Percentiles rank a stretch among this genome's conserved stretches.
Conservation (phyloP, 2,888 invertebrate species). For the Cantharis rustica region DNA sequence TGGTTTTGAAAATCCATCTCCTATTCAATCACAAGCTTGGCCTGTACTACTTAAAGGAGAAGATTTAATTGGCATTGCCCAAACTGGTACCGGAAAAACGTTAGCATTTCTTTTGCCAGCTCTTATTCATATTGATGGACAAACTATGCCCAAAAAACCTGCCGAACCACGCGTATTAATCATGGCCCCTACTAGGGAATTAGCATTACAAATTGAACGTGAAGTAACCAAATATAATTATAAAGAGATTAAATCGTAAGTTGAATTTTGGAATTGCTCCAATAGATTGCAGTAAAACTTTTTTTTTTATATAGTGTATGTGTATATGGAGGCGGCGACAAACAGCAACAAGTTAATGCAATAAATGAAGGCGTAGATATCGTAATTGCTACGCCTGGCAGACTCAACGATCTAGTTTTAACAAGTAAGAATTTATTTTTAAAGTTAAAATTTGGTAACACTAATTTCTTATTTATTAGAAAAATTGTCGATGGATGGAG, state of each 20-base stretch:
- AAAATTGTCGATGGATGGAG: slow-evolving; percentile 73
- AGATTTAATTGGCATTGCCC: slow-evolving; percentile 96
- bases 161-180: slow-evolving; percentile 88
- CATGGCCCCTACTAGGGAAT: slow-evolving; percentile 90
- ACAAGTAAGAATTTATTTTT: slow-evolving; percentile 50
- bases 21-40: slow-evolving; percentile 95
- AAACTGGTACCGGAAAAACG: slow-evolving; percentile 93
- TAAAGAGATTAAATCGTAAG: slow-evolving; percentile 81
- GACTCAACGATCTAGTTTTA: slow-evolving; percentile 87
- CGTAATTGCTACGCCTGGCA: slow-evolving; percentile 93
- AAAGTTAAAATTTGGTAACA: not conserved
- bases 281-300: not conserved
- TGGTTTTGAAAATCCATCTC: slow-evolving; percentile 81
- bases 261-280: slow-evolving; percentile 20
- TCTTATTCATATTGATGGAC: slow-evolving; percentile 89
- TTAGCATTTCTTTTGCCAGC: slow-evolving; percentile 92
- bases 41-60: slow-evolving; percentile 88
- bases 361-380: slow-evolving; percentile 87
- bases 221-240: slow-evolving; percentile 91
- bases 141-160: slow-evolving; percentile 71
- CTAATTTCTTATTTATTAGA: slow-evolving; percentile 44
- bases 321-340: slow-evolving; percentile 88
- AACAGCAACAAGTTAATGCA: slow-evolving; percentile 76
- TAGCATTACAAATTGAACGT: slow-evolving; percentile 90
- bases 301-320: slow-evolving; percentile 67